Percentiles rank a stretch among this genome's conserved stretches.
These are phyloP conservation scores for Phaethon lepturus DNA, from an alignment of 2,113 vertebrate genomes.

Conservation along the genomic window DNA sequence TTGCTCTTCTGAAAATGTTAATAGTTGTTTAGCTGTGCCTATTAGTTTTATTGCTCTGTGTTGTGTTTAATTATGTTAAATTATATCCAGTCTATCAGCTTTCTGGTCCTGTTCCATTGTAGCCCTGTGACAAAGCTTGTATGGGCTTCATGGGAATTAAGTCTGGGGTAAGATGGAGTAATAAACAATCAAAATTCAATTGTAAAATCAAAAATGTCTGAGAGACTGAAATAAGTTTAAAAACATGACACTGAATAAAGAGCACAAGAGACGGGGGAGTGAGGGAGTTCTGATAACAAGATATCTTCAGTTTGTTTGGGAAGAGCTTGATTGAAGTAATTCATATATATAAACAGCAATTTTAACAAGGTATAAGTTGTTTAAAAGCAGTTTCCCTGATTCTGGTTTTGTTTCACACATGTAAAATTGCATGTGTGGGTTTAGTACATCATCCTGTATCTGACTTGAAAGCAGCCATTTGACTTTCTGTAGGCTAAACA, in stretches of 20 bases:
- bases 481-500: conserved; percentile 29
- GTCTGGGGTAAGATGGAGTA: not conserved
- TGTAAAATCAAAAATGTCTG: not conserved
- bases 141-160: not conserved
- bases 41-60: not conserved
- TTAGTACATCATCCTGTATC: not conserved
- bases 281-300: not conserved
- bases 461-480: conserved; percentile 33
- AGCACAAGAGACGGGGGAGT: not conserved
- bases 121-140: not conserved
- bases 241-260: not conserved
- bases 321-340: not conserved
- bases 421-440: not conserved
- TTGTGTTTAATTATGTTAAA: not conserved
- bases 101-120: not conserved
- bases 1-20: not conserved
- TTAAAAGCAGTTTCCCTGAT: not conserved
- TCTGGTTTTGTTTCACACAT: conserved; percentile 45
- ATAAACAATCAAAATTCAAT: not conserved
- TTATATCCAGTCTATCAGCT: not conserved
- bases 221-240: not conserved
- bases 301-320: not conserved
- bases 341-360: not conserved
- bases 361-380: not conserved
- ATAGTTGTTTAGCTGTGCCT: not conserved